phyloP scores from a whole-genome alignment of 2,797 vertebrate species.

The Apogon talboti region DNA sequence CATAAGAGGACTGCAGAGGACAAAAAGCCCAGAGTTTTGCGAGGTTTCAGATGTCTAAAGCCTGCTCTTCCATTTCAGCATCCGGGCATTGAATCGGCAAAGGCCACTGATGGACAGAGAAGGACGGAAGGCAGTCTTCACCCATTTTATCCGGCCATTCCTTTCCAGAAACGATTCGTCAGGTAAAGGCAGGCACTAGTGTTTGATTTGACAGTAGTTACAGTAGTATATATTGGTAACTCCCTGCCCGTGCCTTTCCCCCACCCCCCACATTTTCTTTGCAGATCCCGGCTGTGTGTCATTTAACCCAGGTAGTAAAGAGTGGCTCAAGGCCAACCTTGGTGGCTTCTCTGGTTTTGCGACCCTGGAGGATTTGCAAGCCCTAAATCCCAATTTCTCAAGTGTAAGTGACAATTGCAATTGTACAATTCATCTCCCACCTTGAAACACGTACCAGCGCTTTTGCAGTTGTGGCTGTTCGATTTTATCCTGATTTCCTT shows the following conservation, averaged over 20 bases:
- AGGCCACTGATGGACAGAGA: slow-evolving; percentile 29
- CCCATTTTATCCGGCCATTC: slow-evolving; percentile 56
- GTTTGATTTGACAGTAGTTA: not conserved
- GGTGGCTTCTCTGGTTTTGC: slow-evolving; percentile 59
- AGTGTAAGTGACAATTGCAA: slow-evolving; percentile 43
- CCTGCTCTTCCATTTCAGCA: slow-evolving; percentile 29
- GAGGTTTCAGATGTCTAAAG: slow-evolving; percentile 1
- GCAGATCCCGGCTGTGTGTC: slow-evolving; percentile 68
- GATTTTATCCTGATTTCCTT: not conserved
- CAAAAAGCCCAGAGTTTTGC: not conserved
- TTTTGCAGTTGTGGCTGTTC: not conserved
- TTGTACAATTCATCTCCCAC: not conserved
- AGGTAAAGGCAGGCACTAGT: slow-evolving; percentile 41
- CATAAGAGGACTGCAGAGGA: not conserved
- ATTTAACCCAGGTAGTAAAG: slow-evolving; percentile 11
- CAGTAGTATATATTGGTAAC: too few species aligned
- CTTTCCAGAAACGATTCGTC: slow-evolving; percentile 52
- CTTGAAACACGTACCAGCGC: not conserved
- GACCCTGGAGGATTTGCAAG: slow-evolving; percentile 43
- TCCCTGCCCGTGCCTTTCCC: not conserved
- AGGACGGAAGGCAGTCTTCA: slow-evolving; percentile 27
- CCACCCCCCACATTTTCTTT: not conserved
- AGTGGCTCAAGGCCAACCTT: slow-evolving; percentile 65
- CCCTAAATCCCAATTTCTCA: slow-evolving; percentile 57
- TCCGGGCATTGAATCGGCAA: slow-evolving; percentile 28